Evolutionary conservation across 2,113 vertebrate genomes (phyloP).

Genomic region (Takifugu bimaculatus): DNA sequence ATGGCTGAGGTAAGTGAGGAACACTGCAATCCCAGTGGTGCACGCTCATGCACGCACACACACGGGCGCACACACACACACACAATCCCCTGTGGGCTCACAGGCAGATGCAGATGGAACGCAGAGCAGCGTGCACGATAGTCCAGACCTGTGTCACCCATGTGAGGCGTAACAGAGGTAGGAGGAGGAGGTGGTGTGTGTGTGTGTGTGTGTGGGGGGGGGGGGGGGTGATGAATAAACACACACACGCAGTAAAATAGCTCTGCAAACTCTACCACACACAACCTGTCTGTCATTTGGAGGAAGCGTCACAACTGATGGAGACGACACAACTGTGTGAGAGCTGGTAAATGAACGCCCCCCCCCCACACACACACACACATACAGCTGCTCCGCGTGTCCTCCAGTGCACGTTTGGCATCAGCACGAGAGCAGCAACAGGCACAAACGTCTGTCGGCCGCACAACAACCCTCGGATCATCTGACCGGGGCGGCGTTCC

Average conservation of each 20-base stretch:
- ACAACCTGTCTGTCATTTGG: not conserved
- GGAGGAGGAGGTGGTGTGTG: slow-evolving; percentile 11
- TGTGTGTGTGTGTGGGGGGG: not conserved
- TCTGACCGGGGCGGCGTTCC: too few relatives aligned
- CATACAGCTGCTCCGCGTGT: too few relatives aligned
- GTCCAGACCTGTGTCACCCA: slow-evolving; percentile 58
- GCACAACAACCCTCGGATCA: too few relatives aligned
- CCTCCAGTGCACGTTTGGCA: too few relatives aligned
- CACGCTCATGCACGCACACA: slow-evolving; percentile 16
- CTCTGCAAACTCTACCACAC: slow-evolving; percentile 22
- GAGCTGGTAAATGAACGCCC: too few relatives aligned
- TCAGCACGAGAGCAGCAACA: too few relatives aligned
- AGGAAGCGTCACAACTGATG: not conserved
- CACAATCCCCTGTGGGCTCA: slow-evolving; percentile 49
- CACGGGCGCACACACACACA: slow-evolving; percentile 27
- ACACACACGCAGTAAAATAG: slow-evolving; percentile 9
- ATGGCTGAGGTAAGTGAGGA: slow-evolving; percentile 55
- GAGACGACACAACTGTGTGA: not conserved
- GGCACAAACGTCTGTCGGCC: too few relatives aligned
- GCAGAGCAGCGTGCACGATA: slow-evolving; percentile 47
- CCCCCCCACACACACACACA: too few relatives aligned
- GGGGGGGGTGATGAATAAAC: slow-evolving; percentile 12
- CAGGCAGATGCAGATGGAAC: slow-evolving; percentile 64
- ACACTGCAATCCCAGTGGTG: slow-evolving; percentile 54
- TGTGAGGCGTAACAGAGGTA: slow-evolving; percentile 48